These are phyloP conservation scores for Helostoma temminkii DNA, from an alignment of 2,797 vertebrate species.

Conservation along the genomic window DNA sequence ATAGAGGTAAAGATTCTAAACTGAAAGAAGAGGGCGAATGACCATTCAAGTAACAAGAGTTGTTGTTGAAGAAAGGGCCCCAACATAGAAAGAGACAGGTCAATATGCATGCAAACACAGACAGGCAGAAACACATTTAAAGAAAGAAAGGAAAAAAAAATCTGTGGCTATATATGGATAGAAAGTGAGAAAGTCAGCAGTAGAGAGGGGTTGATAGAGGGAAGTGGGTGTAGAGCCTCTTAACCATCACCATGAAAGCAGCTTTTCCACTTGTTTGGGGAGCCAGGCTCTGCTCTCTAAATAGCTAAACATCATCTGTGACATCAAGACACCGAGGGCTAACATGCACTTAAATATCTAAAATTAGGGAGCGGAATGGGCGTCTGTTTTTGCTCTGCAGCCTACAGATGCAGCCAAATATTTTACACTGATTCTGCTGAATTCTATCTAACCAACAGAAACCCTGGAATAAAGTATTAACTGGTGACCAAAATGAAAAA, in stretches of 20 bases:
- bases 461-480: not conserved
- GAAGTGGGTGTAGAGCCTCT: slow-evolving; percentile 64
- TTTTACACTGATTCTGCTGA: slow-evolving; percentile 11
- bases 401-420: slow-evolving; percentile 15
- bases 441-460: not conserved
- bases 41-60: not conserved
- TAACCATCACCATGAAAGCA: slow-evolving; percentile 65
- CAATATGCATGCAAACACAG: not conserved
- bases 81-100: not conserved
- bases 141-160: not conserved
- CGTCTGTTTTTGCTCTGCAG: slow-evolving; percentile 22
- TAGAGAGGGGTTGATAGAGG: slow-evolving; percentile 32
- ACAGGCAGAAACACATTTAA: not conserved
- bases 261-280: slow-evolving; percentile 60
- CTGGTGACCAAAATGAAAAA: not conserved
- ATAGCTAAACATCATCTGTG: slow-evolving; percentile 64
- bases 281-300: slow-evolving; percentile 49
- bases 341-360: slow-evolving; percentile 39
- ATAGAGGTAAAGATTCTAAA: not conserved
- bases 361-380: slow-evolving; percentile 39
- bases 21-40: not conserved
- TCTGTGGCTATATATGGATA: slow-evolving; percentile 12
- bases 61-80: not conserved
- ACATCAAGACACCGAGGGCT: slow-evolving; percentile 51
- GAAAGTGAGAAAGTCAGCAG: slow-evolving; percentile 8